Base-by-base conservation (phyloP, 2,113 vertebrate genomes). In the Pterocles gutturalis region DNA sequence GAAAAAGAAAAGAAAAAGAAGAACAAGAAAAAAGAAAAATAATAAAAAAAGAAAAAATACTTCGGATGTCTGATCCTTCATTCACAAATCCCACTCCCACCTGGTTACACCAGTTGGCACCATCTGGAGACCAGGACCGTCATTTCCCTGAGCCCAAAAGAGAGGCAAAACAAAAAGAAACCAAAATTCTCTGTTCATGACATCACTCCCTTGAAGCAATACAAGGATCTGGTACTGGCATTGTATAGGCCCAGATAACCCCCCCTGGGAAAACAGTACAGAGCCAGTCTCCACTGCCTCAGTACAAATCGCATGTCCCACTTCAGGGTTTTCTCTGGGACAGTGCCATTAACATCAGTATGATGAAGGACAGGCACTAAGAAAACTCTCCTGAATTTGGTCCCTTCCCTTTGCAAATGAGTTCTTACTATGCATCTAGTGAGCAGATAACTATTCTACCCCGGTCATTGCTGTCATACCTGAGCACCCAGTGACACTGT, bases 391-490 rank as follows among this genome's bases (percentile, higher is more conserved):
- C 31, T 8, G 9, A 95, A 80, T 69, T 85, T 65, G n/a, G 31
- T 79, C 73, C 15, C 1, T 26, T 96, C 73, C 31, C 48, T 94
- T 92, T 49, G 29, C 70, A 93, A 92, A 66, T 3, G 70, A 64
- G 48, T n/a, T 90, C 34, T 71, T 86, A 60, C 67, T 62, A 22
- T 48, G 54, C 41, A 73, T 70, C 34, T 60, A 71, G 67, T 34
- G 28, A 77, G 79, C 45, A 38, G 64, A 88, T 93, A 95, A 86
- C 83, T 90, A 93, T 92, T 90, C 95, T 48, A 29, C 21, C 25
- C 58, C 36, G 69, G 78, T 48, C 85, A 58, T 9, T 54, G 51
- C 85, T 95, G 87, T 95, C 92, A 93, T 87, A 95, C 60, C 64
- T 78, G 58, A 86, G 76, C 71, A 94, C 58, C 70, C 64, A 88